A percentile compares a stretch with the other conserved stretches of the same genome.
These are phyloP conservation scores for Thelaira solivaga DNA, from an alignment of 2,888 invertebrate genomes.

Conservation along the genomic window DNA sequence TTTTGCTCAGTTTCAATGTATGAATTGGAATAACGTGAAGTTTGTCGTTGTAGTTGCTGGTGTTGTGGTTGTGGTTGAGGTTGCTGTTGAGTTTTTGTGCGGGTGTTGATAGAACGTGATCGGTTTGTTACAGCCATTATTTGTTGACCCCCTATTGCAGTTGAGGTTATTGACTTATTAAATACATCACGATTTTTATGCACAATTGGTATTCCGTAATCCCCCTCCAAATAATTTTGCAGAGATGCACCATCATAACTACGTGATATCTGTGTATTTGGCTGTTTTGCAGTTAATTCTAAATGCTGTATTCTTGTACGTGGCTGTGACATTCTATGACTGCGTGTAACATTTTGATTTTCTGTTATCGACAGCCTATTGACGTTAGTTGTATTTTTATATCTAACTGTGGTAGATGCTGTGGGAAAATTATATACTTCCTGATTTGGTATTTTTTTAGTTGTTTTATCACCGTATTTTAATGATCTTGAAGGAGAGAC, in stretches of 20 bases:
- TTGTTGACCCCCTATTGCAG: conserved; percentile 25
- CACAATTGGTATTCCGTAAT: conserved; percentile 56
- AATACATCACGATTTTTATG: conserved; percentile 47
- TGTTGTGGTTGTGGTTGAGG: conserved; percentile 29
- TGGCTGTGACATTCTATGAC: too few species aligned
- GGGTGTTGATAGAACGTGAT: conserved; percentile 35
- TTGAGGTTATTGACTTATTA: conserved; percentile 28
- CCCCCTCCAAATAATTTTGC: conserved; percentile 50
- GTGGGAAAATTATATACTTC: conserved; percentile 34
- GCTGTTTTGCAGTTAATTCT: background rate
- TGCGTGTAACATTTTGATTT: background rate
- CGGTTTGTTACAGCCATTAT: conserved; percentile 47
- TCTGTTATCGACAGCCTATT: background rate
- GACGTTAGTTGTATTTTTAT: background rate
- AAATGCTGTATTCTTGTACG: conserved; percentile 19
- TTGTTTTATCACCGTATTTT: conserved; percentile 58
- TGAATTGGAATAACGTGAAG: conserved; percentile 18
- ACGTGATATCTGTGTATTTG: background rate
- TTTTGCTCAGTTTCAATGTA: conserved; percentile 4
- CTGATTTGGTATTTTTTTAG: conserved; percentile 46
- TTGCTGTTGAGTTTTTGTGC: conserved; percentile 26
- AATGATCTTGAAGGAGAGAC: conserved; percentile 38
- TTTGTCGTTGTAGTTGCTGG: conserved; percentile 23
- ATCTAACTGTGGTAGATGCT: background rate
- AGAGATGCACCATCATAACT: background rate